Evolutionary conservation across 2,113 vertebrate genomes (phyloP).

Genomic region (Asarcornis scutulata): DNA sequence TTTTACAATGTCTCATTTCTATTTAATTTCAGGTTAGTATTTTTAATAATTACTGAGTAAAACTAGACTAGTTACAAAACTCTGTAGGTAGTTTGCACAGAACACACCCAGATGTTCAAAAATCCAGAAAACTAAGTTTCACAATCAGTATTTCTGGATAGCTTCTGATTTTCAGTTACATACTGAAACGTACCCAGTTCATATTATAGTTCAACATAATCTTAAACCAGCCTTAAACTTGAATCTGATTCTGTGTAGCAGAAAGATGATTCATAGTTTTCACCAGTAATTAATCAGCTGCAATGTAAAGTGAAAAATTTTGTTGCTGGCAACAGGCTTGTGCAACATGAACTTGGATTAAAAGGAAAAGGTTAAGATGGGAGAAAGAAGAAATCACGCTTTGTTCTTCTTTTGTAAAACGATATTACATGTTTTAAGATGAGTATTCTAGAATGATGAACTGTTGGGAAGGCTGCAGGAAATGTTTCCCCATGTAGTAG

Average conservation of each 20-base stretch:
- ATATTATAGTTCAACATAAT: not conserved
- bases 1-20: not conserved
- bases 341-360: not conserved
- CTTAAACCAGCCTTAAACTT: not conserved
- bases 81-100: not conserved
- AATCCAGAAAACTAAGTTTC: conserved; percentile 28
- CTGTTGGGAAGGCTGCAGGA: not conserved
- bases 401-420: not conserved
- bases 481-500: not conserved
- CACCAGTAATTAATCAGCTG: not conserved
- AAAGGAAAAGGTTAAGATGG: not conserved
- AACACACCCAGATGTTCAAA: conserved; percentile 8
- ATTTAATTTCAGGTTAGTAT: not conserved
- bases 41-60: conserved; percentile 14
- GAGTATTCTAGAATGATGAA: not conserved
- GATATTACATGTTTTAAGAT: not conserved
- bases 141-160: not conserved
- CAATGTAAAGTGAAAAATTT: not conserved
- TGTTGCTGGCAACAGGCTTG: not conserved
- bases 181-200: too few relatives aligned
- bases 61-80: not conserved
- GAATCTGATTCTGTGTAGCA: not conserved
- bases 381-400: not conserved
- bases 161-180: not conserved
- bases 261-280: not conserved